Conservation (phyloP, 2,113 vertebrate genomes). For the Sardina pilchardus region DNA sequence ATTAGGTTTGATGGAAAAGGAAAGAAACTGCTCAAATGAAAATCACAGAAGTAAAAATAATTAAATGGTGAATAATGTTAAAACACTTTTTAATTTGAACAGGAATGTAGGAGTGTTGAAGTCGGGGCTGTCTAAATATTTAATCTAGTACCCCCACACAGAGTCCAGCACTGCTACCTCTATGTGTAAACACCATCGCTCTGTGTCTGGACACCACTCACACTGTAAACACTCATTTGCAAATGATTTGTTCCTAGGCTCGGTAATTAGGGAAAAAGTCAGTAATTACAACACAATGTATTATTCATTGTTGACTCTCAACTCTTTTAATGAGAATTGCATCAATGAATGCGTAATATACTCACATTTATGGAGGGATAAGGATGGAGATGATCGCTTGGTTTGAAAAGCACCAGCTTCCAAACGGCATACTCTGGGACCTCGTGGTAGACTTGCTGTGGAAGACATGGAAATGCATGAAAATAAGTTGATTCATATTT, state of each 20-base stretch:
- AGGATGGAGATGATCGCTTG: conserved; percentile 19
- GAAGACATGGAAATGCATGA: background rate
- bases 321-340: conserved; percentile 68
- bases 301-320: conserved; percentile 76
- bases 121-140: background rate
- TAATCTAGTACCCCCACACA: background rate
- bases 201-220: too few relatives aligned
- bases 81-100: background rate
- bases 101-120: too few relatives aligned
- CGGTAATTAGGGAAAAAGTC: conserved; percentile 70
- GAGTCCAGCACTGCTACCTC: background rate
- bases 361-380: conserved; percentile 39
- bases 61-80: background rate
- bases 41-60: too few relatives aligned
- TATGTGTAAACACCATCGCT: background rate
- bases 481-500: background rate
- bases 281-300: conserved; percentile 75
- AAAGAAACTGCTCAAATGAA: background rate
- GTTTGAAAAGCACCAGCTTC: background rate
- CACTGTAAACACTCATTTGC: conserved; percentile 53
- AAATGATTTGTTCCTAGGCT: conserved; percentile 70
- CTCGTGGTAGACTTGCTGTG: background rate
- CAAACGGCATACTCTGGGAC: conserved; percentile 3
- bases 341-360: conserved; percentile 67
- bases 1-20: background rate